Evolutionary conservation across 2,113 vertebrate species (phyloP).

Genomic region (Erinaceus europaeus): DNA sequence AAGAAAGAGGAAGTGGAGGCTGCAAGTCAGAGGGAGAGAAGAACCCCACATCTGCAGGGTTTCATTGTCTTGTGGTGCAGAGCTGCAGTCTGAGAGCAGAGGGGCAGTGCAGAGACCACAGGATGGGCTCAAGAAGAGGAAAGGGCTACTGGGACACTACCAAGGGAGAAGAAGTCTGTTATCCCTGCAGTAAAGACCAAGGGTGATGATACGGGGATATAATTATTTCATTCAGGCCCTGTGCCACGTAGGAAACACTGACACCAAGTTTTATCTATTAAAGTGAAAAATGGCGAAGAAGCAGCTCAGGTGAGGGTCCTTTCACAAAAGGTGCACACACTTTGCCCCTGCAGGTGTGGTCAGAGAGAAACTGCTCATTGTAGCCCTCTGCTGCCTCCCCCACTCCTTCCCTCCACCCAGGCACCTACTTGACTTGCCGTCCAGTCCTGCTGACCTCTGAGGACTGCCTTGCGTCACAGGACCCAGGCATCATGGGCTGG

Average conservation of each 20-base stretch:
- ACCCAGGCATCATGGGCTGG: constrained; percentile 87
- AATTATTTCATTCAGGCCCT: neutral
- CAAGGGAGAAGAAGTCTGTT: neutral
- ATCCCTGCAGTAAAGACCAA: neutral
- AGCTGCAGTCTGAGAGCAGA: neutral
- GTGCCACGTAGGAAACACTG: neutral
- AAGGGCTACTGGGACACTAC: no score
- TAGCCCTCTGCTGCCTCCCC: neutral
- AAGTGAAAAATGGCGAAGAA: neutral
- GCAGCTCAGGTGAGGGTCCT: neutral
- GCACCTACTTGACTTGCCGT: constrained; percentile 84
- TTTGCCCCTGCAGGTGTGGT: neutral
- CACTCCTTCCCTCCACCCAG: neutral
- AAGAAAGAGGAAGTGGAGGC: neutral
- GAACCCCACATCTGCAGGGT: neutral
- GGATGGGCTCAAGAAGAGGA: accelerated
- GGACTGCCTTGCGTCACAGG: constrained; percentile 82
- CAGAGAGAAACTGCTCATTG: neutral
- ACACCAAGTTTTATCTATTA: neutral
- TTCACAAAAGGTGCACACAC: neutral
- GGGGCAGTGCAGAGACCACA: neutral
- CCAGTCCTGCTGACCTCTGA: constrained; percentile 78
- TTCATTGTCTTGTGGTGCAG: neutral
- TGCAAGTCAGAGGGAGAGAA: neutral
- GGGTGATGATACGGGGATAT: neutral